Evolutionary conservation across 2,113 vertebrate genomes (phyloP), one percentile per base, ranked within the genome.

Genomic region (Suricata suricatta): DNA sequence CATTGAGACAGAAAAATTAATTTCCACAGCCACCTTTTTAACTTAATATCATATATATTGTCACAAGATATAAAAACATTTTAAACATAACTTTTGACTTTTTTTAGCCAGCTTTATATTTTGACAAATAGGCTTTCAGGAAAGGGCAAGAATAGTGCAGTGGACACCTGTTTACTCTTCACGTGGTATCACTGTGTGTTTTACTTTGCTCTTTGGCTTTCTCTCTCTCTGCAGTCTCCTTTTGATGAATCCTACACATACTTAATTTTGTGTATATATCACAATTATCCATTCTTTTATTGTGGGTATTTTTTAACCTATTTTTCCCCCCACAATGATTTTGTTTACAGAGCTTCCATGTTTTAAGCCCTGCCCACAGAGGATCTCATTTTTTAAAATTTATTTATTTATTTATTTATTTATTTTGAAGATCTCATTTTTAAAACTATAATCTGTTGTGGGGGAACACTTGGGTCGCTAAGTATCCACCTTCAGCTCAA

Each of bases 121-220:
- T 93, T 90, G 57, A 72, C n/a, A 89, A 93, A 25, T 50, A 50
- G 29, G 16, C 14, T 11, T 88, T 82, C n/a, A 17, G 7, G 68
- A 81, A 91, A 87, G 31, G 29, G 0, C 7, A 25, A 69, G n/a
- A 41, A 41, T 4, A 5, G 21, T 60, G 1, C 17, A 6, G 0
- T 52, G 60, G 33, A 85, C 25, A 60, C 7, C 47, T 71, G 27
- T 63, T 21, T 13, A 23, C 2, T 29, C 15, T 82, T 71, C 8
- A 57, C 41, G 23, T 66, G 31, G 1, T 64, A 33, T 86, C 52
- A 16, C 25, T n/a, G 2, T 0, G 38, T 66, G 3, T n/a, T 79
- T 21, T 25, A 31, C 79, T 69, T 91, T 63, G 33, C 50, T 10
- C 0, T 13, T 92, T 74, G 33, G 13, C 60, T 76, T 52, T 76